phyloP scores from a whole-genome alignment of 1,140 invertebrate species.

The Hyposmocoma kahamanoa region DNA sequence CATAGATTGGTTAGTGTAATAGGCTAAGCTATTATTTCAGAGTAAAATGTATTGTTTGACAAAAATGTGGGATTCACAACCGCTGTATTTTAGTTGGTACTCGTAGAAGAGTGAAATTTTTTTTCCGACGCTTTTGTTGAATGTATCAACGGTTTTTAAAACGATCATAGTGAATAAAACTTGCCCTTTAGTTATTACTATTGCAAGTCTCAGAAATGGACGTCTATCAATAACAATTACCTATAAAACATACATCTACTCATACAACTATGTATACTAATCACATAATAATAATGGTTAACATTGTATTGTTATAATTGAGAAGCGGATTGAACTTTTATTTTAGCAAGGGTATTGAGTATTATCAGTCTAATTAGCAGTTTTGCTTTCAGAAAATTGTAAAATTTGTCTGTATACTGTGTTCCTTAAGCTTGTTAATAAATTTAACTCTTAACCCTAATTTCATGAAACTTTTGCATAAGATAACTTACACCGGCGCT shows the following conservation, averaged over 20 bases:
- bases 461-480: slow-evolving; percentile 78
- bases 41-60: slow-evolving; percentile 9
- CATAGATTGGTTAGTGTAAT: slow-evolving; percentile 21
- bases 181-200: too few relatives aligned
- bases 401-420: not conserved
- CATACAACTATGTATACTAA: slow-evolving; percentile 25
- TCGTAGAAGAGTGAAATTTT: too few relatives aligned
- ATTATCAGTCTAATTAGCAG: slow-evolving; percentile 31
- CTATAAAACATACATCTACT: slow-evolving; percentile 18
- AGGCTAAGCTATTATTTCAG: slow-evolving; percentile 16
- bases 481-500: slow-evolving; percentile 75
- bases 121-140: too few relatives aligned
- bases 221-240: not conserved
- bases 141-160: too few relatives aligned
- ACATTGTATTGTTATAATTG: too few relatives aligned
- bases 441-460: slow-evolving; percentile 76
- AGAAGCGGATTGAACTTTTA: slow-evolving; percentile 33
- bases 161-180: too few relatives aligned
- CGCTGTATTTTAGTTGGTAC: slow-evolving; percentile 13
- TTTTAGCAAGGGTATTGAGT: slow-evolving; percentile 21
- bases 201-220: too few relatives aligned
- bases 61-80: slow-evolving; percentile 27
- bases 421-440: not conserved
- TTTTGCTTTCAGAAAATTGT: slow-evolving; percentile 19
- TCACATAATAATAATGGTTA: too few relatives aligned